Evolutionary conservation across 2,113 vertebrate species (phyloP), one percentile per base, ranked within the genome.

Genomic region (Chlamydotis undulata): DNA sequence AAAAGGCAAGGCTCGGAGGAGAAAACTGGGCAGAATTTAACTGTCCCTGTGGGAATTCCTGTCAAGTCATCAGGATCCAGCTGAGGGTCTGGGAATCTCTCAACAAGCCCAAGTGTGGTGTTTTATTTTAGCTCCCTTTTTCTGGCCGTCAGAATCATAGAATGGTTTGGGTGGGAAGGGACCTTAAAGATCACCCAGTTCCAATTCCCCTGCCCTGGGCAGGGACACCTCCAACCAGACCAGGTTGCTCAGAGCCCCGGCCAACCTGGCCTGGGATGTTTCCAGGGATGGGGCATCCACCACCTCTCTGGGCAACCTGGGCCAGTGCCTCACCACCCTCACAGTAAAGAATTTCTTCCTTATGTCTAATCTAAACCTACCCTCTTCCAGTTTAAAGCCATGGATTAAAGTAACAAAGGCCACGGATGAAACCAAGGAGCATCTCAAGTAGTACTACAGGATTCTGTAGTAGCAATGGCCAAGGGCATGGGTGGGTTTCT

Each of bases 101-200:
- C 73, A 79, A 18, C 31, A 76, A 83, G 26, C 14, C 31, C 9
- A 7, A 0, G 2, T 41, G n/a, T 2, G 0, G 18, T 28, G 8
- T 52, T 89, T 87, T 50, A 68, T 75, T 83, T 79, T n/a, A 85
- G 47, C 29, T 88, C 57, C 43, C 9, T 56, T 85, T 78, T 78
- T 33, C 69, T 89, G 64, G 65, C 53, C 14, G 3, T 60, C 39
- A 76, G 65, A 41, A 41, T 41, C 41, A 41, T 5, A 12, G 41
- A 41, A 41, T 41, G 41, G 41, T 41, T 41, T 41, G 41, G 41
- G 41, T 41, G 41, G 41, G 41, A 41, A 14, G 12, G 41, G 41
- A 41, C 41, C 39, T 39, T 39, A 39, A 39, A 39, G 39, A 12
- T 39, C 39, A 12, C 39, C 41, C 41, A 41, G 41, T 41, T 41